Base-by-base conservation (phyloP, 1,140 invertebrate genomes). In the Onthophagus taurus region DNA sequence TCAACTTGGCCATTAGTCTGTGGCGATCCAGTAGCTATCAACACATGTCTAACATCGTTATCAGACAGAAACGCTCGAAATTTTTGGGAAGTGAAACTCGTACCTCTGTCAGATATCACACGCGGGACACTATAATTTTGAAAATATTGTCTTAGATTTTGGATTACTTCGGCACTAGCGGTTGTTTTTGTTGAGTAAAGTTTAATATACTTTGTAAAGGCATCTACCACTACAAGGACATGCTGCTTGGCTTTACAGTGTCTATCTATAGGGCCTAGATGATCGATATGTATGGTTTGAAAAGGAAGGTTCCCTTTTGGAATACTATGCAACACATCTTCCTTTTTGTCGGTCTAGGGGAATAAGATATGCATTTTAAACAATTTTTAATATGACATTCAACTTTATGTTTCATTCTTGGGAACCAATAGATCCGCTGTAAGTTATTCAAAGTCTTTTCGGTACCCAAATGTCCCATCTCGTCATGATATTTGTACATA, bases 301-400 rank as follows among this genome's bases (percentile, higher is more conserved):
- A 64, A 61, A 18, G 57, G 61, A 30, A 47, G 16, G 17, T 54
- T 45, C 8, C 51, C 56, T 31, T 58, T 55, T 19, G 53, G 53
- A 14, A 58, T 55, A 31, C 12, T 51, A 31, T 62, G 47, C 34
- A 63, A 29, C 6, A 33, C 18, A 4, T 52, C 36, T 24, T 24
- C 36, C 7, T 4, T 14, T 13, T 38, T 38, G 7, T 21, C 36
- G 9, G 21, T 6, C 6, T 26, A n/a, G 23, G 23, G 6, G 23
- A 26, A 39, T 39, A 39, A 12, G 13, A 18, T 13, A 62, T 50
- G 29, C 57, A 60, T 18, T 45, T 33, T 21, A 54, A 33, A 44
- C 44, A 46, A 38, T 37, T 44, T 5, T 5, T 13, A 17, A 52
- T 49, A 26, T 43, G 35, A 31, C 47, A 39, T 30, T 54, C 31